phyloP scores from a whole-genome alignment of 2,797 vertebrate genomes.

The Oryzias sinensis region DNA sequence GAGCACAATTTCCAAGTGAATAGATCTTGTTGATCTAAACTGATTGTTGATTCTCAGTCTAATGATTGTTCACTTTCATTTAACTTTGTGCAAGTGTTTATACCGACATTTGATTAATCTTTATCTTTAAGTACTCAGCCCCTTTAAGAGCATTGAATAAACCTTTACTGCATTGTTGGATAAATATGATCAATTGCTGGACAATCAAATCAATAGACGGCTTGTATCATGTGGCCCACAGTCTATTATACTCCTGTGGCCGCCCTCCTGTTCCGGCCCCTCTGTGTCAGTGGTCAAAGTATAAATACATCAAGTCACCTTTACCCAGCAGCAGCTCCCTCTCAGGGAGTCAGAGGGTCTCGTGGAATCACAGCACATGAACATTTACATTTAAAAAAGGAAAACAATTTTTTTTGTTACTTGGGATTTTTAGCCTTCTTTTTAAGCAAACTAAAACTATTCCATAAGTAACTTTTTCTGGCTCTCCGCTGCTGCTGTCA shows the following conservation, averaged over 20 bases:
- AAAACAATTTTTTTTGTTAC: slow-evolving; percentile 14
- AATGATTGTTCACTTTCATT: too few relatives aligned
- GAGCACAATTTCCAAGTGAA: too few relatives aligned
- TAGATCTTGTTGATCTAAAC: too few relatives aligned
- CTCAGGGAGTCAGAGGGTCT: slow-evolving; percentile 63
- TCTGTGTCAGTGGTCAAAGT: slow-evolving; percentile 76
- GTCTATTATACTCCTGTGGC: slow-evolving; percentile 24
- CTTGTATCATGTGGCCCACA: slow-evolving; percentile 4
- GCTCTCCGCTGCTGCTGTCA: slow-evolving; percentile 60
- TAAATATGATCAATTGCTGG: neutral
- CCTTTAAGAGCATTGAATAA: neutral
- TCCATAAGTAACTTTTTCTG: slow-evolving; percentile 16
- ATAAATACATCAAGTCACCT: slow-evolving; percentile 83
- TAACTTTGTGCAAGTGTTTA: too few relatives aligned
- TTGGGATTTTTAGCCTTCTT: neutral
- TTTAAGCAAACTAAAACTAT: slow-evolving; percentile 2
- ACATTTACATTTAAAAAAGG: neutral
- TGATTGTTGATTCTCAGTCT: too few relatives aligned
- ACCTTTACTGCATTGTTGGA: neutral
- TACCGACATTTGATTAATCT: too few relatives aligned
- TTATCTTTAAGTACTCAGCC: too few relatives aligned
- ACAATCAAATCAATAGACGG: neutral
- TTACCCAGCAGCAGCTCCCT: slow-evolving; percentile 69
- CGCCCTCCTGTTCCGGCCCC: slow-evolving; percentile 60
- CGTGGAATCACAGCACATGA: slow-evolving; percentile 39